Percentiles rank a stretch among this genome's conserved stretches.
Evolutionary conservation across 2,797 vertebrate species (phyloP).

Genomic region (Chlorospingus flavigularis): DNA sequence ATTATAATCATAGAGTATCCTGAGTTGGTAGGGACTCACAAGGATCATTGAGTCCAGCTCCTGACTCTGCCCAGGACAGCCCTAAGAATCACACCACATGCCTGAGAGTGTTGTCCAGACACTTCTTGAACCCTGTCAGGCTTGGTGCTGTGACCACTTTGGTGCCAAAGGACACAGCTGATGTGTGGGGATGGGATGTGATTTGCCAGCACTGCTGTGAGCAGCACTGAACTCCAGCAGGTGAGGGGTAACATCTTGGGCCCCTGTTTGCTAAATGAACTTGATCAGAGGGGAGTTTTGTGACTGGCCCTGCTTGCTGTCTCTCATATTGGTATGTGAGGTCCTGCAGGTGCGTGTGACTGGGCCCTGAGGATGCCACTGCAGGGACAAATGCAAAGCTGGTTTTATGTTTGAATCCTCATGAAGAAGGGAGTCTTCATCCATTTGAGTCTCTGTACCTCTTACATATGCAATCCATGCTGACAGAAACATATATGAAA

Average conservation of each 20-base stretch:
- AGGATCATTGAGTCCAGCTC: background rate
- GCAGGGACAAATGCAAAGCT: background rate
- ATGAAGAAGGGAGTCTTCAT: background rate
- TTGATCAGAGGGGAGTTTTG: background rate
- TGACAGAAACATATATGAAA: background rate
- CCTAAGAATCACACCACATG: background rate
- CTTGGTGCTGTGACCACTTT: background rate
- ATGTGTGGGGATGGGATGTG: background rate
- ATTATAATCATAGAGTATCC: background rate
- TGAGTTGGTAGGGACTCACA: background rate
- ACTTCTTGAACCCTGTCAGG: background rate
- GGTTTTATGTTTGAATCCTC: background rate
- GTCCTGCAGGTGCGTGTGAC: background rate
- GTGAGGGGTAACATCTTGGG: fast-evolving
- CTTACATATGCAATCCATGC: fast-evolving
- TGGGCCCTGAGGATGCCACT: background rate
- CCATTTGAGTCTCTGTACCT: background rate
- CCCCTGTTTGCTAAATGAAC: background rate
- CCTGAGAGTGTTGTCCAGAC: background rate
- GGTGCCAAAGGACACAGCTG: background rate
- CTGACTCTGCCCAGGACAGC: background rate
- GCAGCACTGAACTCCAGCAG: background rate
- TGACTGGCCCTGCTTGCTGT: background rate
- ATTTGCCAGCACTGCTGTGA: background rate
- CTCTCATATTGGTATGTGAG: fast-evolving